Conservation (phyloP, 2,113 vertebrate species). For the Arvicanthis niloticus region DNA sequence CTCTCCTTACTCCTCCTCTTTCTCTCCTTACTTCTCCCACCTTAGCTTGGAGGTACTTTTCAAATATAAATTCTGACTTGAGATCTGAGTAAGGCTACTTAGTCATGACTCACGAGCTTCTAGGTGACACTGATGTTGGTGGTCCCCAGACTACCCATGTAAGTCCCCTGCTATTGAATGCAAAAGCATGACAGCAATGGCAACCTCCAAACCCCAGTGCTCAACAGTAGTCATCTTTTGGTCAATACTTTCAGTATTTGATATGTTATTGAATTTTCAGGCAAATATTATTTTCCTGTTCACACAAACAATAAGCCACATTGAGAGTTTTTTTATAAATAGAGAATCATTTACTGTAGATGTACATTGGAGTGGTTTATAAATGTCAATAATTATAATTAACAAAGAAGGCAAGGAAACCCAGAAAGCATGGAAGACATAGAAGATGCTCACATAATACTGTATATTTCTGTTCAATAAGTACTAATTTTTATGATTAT, state of each 20-base stretch:
- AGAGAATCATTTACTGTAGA: background rate
- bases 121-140: background rate
- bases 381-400: background rate
- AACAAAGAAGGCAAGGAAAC: background rate
- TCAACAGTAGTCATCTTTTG: background rate
- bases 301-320: background rate
- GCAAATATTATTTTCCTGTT: background rate
- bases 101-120: background rate
- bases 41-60: background rate
- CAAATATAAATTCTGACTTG: too few relatives aligned
- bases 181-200: background rate
- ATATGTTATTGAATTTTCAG: conserved; percentile 5
- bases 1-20: too few relatives aligned
- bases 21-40: too few relatives aligned
- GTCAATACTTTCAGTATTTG: background rate
- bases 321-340: background rate
- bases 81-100: background rate
- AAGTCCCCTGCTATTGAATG: background rate
- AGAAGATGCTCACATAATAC: background rate
- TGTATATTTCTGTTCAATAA: background rate
- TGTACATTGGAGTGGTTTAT: background rate
- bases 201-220: background rate
- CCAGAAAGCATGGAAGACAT: background rate
- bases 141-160: background rate
- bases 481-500: background rate